phyloP scores from a whole-genome alignment of 2,888 invertebrate species.

The Epinotia demarniana region DNA sequence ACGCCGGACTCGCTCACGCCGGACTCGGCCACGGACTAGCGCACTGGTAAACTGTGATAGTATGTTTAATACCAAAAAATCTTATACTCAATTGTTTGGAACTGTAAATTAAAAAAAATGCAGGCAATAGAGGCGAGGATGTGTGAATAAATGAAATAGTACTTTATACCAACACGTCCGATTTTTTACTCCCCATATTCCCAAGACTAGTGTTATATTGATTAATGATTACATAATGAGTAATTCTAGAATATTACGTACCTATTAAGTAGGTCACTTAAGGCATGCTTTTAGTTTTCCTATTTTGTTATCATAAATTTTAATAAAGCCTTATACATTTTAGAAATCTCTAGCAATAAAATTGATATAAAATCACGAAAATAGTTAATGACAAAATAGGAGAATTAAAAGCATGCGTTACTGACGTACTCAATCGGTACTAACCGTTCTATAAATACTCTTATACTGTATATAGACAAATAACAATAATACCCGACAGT shows the following conservation, averaged over 20 bases:
- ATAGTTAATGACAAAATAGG: too few relatives aligned
- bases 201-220: background rate
- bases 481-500: background rate
- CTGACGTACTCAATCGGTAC: too few relatives aligned
- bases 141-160: constrained; percentile 48
- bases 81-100: constrained; percentile 47
- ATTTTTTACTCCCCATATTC: constrained; percentile 25
- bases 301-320: background rate
- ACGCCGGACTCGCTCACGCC: constrained; percentile 32
- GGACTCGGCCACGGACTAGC: constrained; percentile 40
- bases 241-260: too few relatives aligned
- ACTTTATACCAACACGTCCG: constrained; percentile 30
- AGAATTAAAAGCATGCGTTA: too few relatives aligned
- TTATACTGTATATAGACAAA: too few relatives aligned
- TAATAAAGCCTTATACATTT: too few relatives aligned
- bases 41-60: constrained; percentile 49
- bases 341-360: too few relatives aligned
- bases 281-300: too few relatives aligned
- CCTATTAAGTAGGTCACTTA: too few relatives aligned
- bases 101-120: constrained; percentile 44
- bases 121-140: constrained; percentile 48
- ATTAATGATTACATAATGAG: background rate
- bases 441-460: too few relatives aligned
- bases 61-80: constrained; percentile 46
- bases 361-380: too few relatives aligned